Base-by-base conservation (phyloP, 2,888 invertebrate genomes). In the Calliscelio sp. region DNA sequence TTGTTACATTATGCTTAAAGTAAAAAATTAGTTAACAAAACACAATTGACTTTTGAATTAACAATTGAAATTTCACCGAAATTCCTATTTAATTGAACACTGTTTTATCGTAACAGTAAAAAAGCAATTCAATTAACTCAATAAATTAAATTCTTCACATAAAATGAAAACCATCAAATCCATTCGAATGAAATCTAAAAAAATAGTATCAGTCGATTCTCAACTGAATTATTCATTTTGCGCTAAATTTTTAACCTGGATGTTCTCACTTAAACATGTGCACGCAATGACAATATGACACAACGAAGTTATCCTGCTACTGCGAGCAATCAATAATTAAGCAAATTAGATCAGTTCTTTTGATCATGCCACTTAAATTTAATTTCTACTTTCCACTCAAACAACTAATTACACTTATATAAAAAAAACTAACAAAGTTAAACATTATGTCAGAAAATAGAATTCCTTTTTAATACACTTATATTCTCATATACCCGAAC, bases 311-410 rank as follows among this genome's bases (percentile, higher is more conserved):
- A 28, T 6, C 28, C 8, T 28, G 28, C 8, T 28, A 28, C 28
- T 28, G 28, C 28, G 28, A 46, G 46, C 2, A 46, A 46, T 46
- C 46, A 46, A 46, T 46, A 46, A 46, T 46, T 46, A 10, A 46
- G 2, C 16, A 46, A 46, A 46, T 46, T 46, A 46, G 46, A 16
- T 16, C 20, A 46, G 18, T 16, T 10, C 20, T 6, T 46, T 46
- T 46, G 20, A 46, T 8, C 46, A 18, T 16, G 8, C 46, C 46
- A 46, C 16, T 10, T 46, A 46, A 46, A 18, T 46, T 46, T 18
- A 16, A 46, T 18, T 46, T 46, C 46, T 49, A 20, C 20, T 20
- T 49, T 20, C 18, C 49, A 49, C 10, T 18, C 46, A 7, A 20
- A 49, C 49, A 49, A 49, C 20, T 28, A 28, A 28, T 28, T 28